Percentiles rank a stretch among this genome's conserved stretches.
phyloP scores from a whole-genome alignment of 2,113 vertebrate genomes.

The Serilophus lunatus region DNA sequence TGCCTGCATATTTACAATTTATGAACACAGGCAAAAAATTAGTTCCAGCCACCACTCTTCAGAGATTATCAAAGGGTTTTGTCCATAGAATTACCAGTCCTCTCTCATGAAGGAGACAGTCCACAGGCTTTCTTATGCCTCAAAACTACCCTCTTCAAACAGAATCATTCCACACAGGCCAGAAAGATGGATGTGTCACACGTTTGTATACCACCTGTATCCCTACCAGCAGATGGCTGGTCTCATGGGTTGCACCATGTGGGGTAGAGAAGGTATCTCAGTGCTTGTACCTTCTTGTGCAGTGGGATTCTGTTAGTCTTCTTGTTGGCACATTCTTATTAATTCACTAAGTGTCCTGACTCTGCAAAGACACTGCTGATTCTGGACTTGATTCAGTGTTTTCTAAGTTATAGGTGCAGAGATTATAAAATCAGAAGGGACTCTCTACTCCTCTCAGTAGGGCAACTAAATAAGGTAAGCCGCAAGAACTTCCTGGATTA shows the following conservation, averaged over 20 bases:
- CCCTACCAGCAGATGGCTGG: background rate
- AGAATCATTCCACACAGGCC: background rate
- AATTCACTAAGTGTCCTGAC: background rate
- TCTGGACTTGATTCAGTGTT: background rate
- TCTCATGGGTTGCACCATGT: background rate
- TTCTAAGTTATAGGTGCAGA: background rate
- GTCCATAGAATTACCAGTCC: background rate
- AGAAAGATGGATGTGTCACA: background rate
- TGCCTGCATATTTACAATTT: background rate
- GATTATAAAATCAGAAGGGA: background rate
- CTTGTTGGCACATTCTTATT: background rate
- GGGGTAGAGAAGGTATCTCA: background rate
- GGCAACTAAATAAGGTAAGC: background rate
- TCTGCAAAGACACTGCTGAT: background rate
- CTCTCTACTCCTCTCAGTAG: background rate
- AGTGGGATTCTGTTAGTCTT: background rate
- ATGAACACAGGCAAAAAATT: background rate
- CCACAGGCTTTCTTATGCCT: background rate
- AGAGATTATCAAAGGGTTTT: fast-evolving
- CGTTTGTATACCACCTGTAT: background rate
- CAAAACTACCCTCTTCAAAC: background rate
- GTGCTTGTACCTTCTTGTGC: background rate
- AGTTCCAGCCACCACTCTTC: background rate
- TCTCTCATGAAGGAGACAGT: background rate
- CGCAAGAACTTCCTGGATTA: background rate